A percentile compares a stretch with the other conserved stretches of the same genome.
These are phyloP conservation scores for Megalurothrips usitatus DNA, from an alignment of 2,888 invertebrate genomes.

Conservation along the genomic window DNA sequence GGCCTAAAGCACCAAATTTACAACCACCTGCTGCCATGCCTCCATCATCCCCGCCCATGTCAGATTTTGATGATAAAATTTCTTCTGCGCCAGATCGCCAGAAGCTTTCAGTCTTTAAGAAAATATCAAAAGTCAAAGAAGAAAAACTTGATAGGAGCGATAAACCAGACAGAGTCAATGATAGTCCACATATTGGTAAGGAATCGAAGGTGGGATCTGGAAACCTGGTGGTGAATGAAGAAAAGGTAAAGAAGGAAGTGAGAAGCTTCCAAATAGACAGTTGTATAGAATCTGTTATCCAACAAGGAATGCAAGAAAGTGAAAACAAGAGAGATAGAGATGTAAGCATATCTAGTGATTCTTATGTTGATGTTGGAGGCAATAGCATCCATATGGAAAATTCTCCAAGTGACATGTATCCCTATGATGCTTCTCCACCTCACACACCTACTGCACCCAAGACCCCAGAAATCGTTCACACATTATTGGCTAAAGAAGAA, in stretches of 20 bases:
- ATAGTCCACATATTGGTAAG: conserved; percentile 29
- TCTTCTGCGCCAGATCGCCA: conserved; percentile 77
- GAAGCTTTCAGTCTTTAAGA: conserved; percentile 82
- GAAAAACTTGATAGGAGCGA: conserved; percentile 60
- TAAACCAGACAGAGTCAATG: conserved; percentile 28
- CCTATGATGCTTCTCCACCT: conserved; percentile 9
- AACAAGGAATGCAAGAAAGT: conserved; percentile 34
- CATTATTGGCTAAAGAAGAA: conserved; percentile 48
- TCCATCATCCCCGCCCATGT: background rate
- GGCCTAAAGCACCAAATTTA: conserved; percentile 20
- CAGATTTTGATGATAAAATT: conserved; percentile 50
- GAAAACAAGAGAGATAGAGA: background rate
- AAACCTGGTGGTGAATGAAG: conserved; percentile 36
- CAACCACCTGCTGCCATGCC: background rate
- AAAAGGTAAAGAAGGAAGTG: conserved; percentile 33
- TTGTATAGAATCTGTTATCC: conserved; percentile 41
- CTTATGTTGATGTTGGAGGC: background rate
- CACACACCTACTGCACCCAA: conserved; percentile 53
- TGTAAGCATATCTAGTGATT: background rate
- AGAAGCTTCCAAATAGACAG: conserved; percentile 39
- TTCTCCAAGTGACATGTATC: background rate
- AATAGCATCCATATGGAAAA: background rate
- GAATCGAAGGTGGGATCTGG: conserved; percentile 33
- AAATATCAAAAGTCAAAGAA: conserved; percentile 67
- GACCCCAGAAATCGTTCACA: conserved; percentile 56